Base-by-base conservation (phyloP, 23 tunicate species). In the Clavelina lepadiformis region DNA sequence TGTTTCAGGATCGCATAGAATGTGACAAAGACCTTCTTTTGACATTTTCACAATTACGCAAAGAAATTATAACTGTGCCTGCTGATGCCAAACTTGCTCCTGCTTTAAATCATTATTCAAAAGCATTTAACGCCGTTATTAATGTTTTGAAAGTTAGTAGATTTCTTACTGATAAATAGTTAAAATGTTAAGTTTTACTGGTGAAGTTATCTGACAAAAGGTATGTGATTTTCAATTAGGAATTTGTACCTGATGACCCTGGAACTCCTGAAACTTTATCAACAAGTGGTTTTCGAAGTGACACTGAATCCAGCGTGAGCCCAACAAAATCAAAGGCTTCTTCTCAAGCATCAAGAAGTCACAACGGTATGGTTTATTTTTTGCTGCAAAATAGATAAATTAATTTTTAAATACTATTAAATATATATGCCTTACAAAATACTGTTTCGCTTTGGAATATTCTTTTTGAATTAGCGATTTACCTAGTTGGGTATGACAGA, bases 41-140 rank as follows among this genome's bases (percentile, higher is more conserved):
- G 36, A 87, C 96, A 3, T 87, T 87, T 72, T 87, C 82, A 2
- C 82, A 87, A 56, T 45, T 87, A 28, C 96, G 96, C 18, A 79
- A 72, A 53, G 96, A 87, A 38, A 79, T 87, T 58, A 38, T 80
- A 29, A 69, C 86, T 2, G 96, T 87, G 18, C 82, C 86, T 6
- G 27, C 60, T 31, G 96, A 87, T 61, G 81, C 96, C 30, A 79
- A 76, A 46, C 60, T 87, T 0, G 84, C 82, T 3, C 86, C 83
- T 18, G 64, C 69, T 23, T 46, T 87, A n/a, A 57, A 37, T 28
- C 78, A 79, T 25, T 87, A 87, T 47, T 69, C 82, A 1, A 67
- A 73, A 51, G 96, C 96, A 8, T 87, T 79, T 37, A 45, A 67
- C 29, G 51, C 78, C 15, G 86, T 87, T 18, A 79, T 87, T 51